Evolutionary conservation across 2,888 invertebrate species (phyloP), one percentile per base, ranked within the genome.

Genomic region (Heteromyza rotundicornis): DNA sequence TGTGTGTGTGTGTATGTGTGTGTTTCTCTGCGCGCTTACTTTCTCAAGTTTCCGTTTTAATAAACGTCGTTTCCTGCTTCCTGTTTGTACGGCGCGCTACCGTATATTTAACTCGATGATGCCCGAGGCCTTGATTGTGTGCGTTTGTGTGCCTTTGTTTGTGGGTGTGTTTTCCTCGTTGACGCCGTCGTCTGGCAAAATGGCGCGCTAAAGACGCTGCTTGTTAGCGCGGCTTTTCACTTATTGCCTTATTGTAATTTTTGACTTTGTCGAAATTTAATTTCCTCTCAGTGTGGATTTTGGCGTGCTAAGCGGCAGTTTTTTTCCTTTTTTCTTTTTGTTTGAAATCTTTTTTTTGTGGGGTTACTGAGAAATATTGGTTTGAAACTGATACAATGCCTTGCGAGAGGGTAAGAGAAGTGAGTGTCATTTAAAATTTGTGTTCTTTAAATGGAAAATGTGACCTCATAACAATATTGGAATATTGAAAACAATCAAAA

Each of bases 231-330:
- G 69, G 70, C 75, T 73, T 3, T n/a, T 74, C 76, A 73, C 73
- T 74, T 76, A 74, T 74, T 74, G 74, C 62, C 74, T 70, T 73
- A 76, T 73, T 74, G 75, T 56, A 53, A 76, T 77, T 79, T 78
- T 77, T 78, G 76, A 75, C 70, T 76, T 72, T 73, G 69, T 65
- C 68, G 64, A 79, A 78, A 78, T 80, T 79, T 80, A 79, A 78
- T 80, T 78, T 78, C 80, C 78, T 76, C 66, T 67, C 64, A 49
- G 57, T 59, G n/a, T 63, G 58, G 56, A 59, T 67, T 23, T 62
- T 50, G 40, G 55, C 32, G 56, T 53, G 50, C 56, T 60, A 51
- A 56, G 56, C 49, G 57, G 36, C 12, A 35, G 12, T 36, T n/a
- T n/a, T n/a, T n/a, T n/a, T n/a, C n/a, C n/a, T n/a, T n/a, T n/a